Percentiles rank a stretch among this genome's conserved stretches.
Evolutionary conservation across 1,140 invertebrate genomes (phyloP).

Genomic region (Panulirus ornatus): DNA sequence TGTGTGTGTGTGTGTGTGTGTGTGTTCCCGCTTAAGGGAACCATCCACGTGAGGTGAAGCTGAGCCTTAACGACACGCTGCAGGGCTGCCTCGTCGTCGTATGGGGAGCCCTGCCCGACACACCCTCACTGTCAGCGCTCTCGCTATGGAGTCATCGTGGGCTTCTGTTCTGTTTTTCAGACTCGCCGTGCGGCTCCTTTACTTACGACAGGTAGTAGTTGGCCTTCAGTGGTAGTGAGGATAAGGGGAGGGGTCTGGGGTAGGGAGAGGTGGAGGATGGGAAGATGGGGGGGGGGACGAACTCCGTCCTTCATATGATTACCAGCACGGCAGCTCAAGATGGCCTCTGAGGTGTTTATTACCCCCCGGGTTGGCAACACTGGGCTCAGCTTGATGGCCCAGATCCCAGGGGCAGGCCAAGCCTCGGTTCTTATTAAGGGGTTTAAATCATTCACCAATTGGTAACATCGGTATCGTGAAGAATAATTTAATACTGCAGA

Average conservation of each 20-base stretch:
- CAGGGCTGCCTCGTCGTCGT: too few relatives aligned
- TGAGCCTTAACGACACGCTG: too few relatives aligned
- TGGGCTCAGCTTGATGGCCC: neutral
- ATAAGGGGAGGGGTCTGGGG: neutral
- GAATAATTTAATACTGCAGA: conserved; percentile 32
- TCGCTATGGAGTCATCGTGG: too few relatives aligned
- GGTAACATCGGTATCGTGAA: conserved; percentile 36
- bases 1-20: too few relatives aligned
- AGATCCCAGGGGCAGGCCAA: conserved; percentile 28
- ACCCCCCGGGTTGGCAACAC: conserved; percentile 16
- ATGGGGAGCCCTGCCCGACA: too few relatives aligned
- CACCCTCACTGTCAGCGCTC: too few relatives aligned
- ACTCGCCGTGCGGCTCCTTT: too few relatives aligned
- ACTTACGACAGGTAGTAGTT: too few relatives aligned
- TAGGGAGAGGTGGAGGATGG: neutral
- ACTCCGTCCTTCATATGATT: neutral
- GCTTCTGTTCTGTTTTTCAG: too few relatives aligned
- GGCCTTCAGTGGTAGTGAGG: neutral
- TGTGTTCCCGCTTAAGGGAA: too few relatives aligned
- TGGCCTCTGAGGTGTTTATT: too few relatives aligned
- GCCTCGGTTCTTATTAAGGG: conserved; percentile 39
- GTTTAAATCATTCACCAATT: conserved; percentile 45
- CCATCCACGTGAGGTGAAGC: too few relatives aligned
- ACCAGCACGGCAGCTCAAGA: neutral
- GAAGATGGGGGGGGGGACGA: neutral